Conservation (phyloP, 2,113 vertebrate species). For the Neolamprologus brichardi region DNA sequence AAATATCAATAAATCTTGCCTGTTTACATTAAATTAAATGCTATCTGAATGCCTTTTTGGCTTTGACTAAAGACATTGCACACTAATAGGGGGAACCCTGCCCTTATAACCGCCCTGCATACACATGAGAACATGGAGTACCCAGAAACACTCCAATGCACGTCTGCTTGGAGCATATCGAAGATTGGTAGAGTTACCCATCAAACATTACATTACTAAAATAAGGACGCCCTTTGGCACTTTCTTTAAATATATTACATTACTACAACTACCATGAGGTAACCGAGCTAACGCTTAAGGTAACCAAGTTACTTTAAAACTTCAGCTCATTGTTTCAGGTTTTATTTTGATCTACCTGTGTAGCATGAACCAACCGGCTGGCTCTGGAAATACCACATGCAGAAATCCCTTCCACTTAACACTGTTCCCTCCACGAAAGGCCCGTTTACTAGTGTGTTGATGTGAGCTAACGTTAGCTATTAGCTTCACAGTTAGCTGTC, state of each 20-base stretch:
- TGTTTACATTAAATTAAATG: not conserved
- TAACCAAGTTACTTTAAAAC: not conserved
- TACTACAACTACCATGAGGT: not conserved
- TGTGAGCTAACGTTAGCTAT: conserved; percentile 40
- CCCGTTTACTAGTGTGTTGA: conserved; percentile 35
- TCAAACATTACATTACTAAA: not conserved
- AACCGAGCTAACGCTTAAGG: not conserved
- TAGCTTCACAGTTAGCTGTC: conserved; percentile 26
- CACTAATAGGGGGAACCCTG: not conserved
- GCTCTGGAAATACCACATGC: conserved; percentile 28
- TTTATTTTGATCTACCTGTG: not conserved
- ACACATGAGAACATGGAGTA: not conserved
- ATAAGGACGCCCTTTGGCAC: not conserved
- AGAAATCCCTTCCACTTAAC: conserved; percentile 17
- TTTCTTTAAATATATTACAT: not conserved
- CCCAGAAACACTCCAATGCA: not conserved
- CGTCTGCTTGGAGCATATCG: not conserved
- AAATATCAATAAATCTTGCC: not conserved
- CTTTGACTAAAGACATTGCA: not conserved
- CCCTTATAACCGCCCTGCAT: not conserved
- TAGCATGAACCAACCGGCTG: not conserved
- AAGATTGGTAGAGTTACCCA: not conserved
- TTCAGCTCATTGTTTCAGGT: not conserved
- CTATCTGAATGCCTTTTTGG: not conserved
- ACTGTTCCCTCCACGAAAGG: conserved; percentile 29